Conservation (phyloP, 2,888 invertebrate genomes). For the Acronicta leporina region DNA sequence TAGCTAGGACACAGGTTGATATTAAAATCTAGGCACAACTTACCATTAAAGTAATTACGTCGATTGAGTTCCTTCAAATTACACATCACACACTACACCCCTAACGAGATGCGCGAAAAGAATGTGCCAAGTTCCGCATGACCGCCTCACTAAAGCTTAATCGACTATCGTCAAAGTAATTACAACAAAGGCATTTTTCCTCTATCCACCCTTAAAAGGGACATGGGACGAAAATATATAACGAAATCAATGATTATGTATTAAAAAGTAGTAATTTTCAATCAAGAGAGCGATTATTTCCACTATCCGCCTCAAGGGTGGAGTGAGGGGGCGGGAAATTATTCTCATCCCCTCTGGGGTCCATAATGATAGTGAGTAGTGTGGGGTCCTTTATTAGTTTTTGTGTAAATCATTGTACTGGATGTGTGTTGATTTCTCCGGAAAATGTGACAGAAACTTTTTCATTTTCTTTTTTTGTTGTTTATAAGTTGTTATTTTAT, state of each 20-base stretch:
- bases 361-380: conserved; percentile 45
- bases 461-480: conserved; percentile 15
- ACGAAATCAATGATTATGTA: conserved; percentile 46
- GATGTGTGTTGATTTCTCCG: conserved; percentile 33
- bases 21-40: neutral
- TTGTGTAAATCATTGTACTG: conserved; percentile 41
- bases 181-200: conserved; percentile 43
- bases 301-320: conserved; percentile 52
- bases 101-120: conserved; percentile 32
- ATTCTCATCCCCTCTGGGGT: conserved; percentile 48
- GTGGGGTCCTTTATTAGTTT: conserved; percentile 52
- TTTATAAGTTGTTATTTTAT: neutral
- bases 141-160: conserved; percentile 48
- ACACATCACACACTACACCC: conserved; percentile 35
- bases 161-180: conserved; percentile 40
- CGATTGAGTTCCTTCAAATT: conserved; percentile 34
- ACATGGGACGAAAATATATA: conserved; percentile 34
- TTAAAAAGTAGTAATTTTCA: conserved; percentile 66
- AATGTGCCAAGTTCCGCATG: conserved; percentile 36
- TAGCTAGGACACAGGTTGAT: too few relatives aligned
- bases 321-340: conserved; percentile 40
- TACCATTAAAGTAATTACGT: conserved; percentile 2
- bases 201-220: conserved; percentile 13
- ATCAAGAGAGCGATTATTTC: conserved; percentile 69
- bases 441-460: conserved; percentile 2